phyloP scores from a whole-genome alignment of 2,888 invertebrate species.

The Ochlodes sylvanus region DNA sequence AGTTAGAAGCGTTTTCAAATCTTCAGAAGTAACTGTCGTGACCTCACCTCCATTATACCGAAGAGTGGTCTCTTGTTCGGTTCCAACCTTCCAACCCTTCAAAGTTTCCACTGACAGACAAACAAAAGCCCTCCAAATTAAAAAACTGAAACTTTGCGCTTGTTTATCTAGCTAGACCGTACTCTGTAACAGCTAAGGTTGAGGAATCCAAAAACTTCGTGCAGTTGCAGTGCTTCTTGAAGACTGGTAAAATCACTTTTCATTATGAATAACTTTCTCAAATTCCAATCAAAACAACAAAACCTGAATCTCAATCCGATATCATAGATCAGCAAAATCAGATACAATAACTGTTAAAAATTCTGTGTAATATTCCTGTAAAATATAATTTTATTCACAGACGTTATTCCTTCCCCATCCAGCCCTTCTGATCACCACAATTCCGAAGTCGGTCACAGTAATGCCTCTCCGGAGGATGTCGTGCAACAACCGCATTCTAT shows the following conservation, averaged over 20 bases:
- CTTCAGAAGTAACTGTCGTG: neutral
- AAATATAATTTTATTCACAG: too few relatives aligned
- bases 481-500: conserved; percentile 27
- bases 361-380: too few relatives aligned
- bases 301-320: too few relatives aligned
- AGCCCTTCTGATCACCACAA: neutral
- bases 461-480: neutral
- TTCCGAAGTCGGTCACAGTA: neutral
- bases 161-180: too few relatives aligned
- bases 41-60: neutral
- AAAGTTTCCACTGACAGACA: neutral
- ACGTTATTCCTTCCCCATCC: too few relatives aligned
- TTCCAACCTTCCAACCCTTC: neutral
- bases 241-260: too few relatives aligned
- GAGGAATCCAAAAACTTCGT: neutral
- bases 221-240: too few relatives aligned
- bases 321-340: too few relatives aligned
- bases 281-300: too few relatives aligned
- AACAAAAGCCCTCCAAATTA: neutral
- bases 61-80: neutral
- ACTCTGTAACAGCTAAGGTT: neutral
- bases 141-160: too few relatives aligned
- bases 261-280: too few relatives aligned
- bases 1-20: neutral
- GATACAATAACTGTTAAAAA: too few relatives aligned